Evolutionary conservation across 2,888 invertebrate genomes (phyloP).

Genomic region (Luperina nickerlii): DNA sequence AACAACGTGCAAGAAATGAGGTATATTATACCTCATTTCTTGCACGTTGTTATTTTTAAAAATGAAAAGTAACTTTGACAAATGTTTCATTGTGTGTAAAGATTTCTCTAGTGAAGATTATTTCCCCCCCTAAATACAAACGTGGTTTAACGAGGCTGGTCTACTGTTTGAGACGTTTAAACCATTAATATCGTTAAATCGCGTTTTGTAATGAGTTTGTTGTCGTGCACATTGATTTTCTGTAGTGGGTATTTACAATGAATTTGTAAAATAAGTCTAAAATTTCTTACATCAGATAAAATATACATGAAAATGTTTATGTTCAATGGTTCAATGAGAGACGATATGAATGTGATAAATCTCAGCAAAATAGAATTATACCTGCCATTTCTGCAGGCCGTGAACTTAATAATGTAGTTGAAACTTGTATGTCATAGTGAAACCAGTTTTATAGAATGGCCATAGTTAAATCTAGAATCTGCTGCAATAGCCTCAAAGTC

Average conservation of each 20-base stretch:
- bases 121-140: not conserved
- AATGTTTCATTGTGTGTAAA: not conserved
- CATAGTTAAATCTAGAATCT: not conserved
- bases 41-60: slow-evolving; percentile 12
- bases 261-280: slow-evolving; percentile 38
- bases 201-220: slow-evolving; percentile 4
- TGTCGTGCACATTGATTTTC: slow-evolving; percentile 32
- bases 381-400: not conserved
- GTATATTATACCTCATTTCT: slow-evolving; percentile 38
- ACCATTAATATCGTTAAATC: not conserved
- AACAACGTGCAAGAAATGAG: too few relatives aligned
- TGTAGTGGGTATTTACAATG: slow-evolving; percentile 53
- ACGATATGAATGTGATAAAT: not conserved
- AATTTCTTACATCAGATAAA: slow-evolving; percentile 1
- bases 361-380: not conserved
- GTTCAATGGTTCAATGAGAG: slow-evolving; percentile 34
- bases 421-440: not conserved
- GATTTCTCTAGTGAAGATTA: not conserved
- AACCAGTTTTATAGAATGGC: not conserved
- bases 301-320: slow-evolving; percentile 26
- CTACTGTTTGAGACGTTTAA: not conserved
- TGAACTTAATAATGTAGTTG: too few relatives aligned
- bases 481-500: not conserved
- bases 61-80: not conserved
- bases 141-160: not conserved